Evolutionary conservation across 2,113 vertebrate genomes (phyloP), one percentile per base, ranked within the genome.

Genomic region (Apeltes quadracus): DNA sequence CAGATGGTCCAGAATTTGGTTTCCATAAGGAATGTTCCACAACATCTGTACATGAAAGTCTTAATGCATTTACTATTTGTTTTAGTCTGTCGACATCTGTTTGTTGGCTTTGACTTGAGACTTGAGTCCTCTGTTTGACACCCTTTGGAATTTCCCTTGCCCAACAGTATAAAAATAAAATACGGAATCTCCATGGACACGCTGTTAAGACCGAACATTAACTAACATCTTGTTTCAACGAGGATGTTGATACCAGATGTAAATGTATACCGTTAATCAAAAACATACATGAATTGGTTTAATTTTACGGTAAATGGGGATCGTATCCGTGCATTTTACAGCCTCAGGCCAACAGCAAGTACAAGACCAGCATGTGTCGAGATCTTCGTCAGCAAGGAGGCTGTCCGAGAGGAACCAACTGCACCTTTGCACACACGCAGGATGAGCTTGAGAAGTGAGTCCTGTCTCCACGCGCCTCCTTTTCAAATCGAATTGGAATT

Each of bases 351-450:
- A 99, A 98, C 87, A 99, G 96, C 93, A 99, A 99, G 86, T 99
- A 98, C 46, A 99, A 99, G 92, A 99, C 97, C 75, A 99, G 97
- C 81, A 97, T 98, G 96, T 98, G 97, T 88, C 92, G 97, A 88
- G 97, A 98, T 91, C 94, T 98, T 61, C 94, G 96, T 83, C 96
- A 97, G 80, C 97, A 97, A 90, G 96, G 97, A 9, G 97, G 96
- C 13, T 98, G 97, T 79, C 97, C 97, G 7, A 88, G 97, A 85
- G 97, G 97, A 92, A 94, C 94, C 86, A 98, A 96, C 87, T 98
- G 97, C 87, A 98, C 96, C 1, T 99, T 99, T 89, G 97, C 97
- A 78, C 97, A 99, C 94, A 98, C 97, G 62, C 97, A 98, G 90
- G 97, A 98, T 74, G 97, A 99, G 86, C 94, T 98, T 83, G 97